Evolutionary conservation across 2,113 vertebrate species (phyloP).

Genomic region (zebrafish (Danio rerio)): GRCz12tu NC_133188.1:10762501-10763000

Average conservation of each 20-base stretch:
- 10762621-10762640: constrained; percentile 95
- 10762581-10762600: constrained; percentile 96
- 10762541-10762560: constrained; percentile 77
- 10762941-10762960: constrained; percentile 22
- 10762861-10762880: constrained; percentile 48
- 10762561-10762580: constrained; percentile 98
- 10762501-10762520: constrained; percentile 94
- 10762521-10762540: constrained; percentile 67
- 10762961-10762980: constrained; percentile 47
- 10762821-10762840: constrained; percentile 66
- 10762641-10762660: constrained; percentile 93
- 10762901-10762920: constrained; percentile 1
- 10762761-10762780: constrained; percentile 73
- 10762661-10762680: constrained; percentile 99
- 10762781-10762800: constrained; percentile 61
- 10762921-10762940: constrained; percentile 59
- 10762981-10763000: not conserved
- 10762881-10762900: constrained; percentile 25
- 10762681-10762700: constrained; percentile 98
- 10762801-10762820: constrained; percentile 56
- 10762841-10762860: constrained; percentile 63
- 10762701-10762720: constrained; percentile 92
- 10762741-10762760: constrained; percentile 91
- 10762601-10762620: constrained; percentile 99
- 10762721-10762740: constrained; percentile 97